Evolutionary conservation across 2,888 invertebrate genomes (phyloP).

Genomic region (Hirtodrosophila duncani): DNA sequence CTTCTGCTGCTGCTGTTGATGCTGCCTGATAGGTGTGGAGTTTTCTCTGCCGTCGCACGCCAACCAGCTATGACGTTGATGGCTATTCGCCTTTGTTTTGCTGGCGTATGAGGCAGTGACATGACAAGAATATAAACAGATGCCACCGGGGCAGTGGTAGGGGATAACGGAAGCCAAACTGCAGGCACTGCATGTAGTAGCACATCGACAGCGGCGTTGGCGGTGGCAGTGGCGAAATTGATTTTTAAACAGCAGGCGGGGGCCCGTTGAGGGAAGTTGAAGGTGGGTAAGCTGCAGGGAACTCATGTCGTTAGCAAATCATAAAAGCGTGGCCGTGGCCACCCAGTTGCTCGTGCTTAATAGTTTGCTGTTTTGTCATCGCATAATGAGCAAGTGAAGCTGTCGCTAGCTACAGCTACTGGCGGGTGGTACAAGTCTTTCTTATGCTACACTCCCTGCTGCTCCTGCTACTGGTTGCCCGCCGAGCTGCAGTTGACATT

Average conservation of each 20-base stretch:
- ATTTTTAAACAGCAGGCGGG: slow-evolving; percentile 63
- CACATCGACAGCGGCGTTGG: background rate
- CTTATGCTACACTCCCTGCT: too few relatives aligned
- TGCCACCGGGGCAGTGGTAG: slow-evolving; percentile 3
- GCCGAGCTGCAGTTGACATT: slow-evolving; percentile 63
- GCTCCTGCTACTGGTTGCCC: too few relatives aligned
- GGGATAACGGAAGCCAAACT: background rate
- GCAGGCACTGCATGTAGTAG: slow-evolving; percentile 46
- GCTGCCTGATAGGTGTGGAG: slow-evolving; percentile 30
- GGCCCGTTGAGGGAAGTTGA: background rate
- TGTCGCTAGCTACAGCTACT: background rate
- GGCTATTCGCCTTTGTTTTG: slow-evolving; percentile 67
- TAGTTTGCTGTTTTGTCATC: slow-evolving; percentile 61
- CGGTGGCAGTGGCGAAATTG: slow-evolving; percentile 60
- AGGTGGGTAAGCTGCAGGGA: slow-evolving; percentile 19
- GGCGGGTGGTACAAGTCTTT: background rate
- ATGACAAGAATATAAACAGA: slow-evolving; percentile 63
- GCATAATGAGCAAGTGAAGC: slow-evolving; percentile 52
- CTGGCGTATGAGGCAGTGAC: slow-evolving; percentile 23
- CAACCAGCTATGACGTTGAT: slow-evolving; percentile 41
- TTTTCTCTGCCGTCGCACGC: too few relatives aligned
- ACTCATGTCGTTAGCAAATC: slow-evolving; percentile 71
- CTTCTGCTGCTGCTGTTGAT: slow-evolving; percentile 17
- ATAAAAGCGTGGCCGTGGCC: slow-evolving; percentile 62
- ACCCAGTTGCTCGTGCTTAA: slow-evolving; percentile 18